These are phyloP conservation scores for Geopemphigus sp. DNA, from an alignment of 1,140 invertebrate species.

Conservation along the genomic window DNA sequence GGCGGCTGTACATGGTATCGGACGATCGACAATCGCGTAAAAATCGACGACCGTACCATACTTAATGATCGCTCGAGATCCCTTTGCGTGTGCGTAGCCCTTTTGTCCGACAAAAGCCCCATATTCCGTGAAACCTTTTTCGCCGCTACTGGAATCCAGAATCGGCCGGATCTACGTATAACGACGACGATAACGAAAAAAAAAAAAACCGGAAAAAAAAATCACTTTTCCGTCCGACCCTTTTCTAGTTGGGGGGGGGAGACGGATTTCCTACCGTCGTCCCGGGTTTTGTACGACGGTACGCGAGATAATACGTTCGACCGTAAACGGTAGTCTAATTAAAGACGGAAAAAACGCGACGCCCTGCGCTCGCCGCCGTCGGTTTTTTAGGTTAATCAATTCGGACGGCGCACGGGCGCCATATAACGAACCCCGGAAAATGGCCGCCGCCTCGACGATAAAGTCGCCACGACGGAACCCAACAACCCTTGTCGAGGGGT, in stretches of 20 bases:
- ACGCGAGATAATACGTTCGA: no score
- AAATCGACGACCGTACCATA: no score
- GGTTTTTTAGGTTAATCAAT: conserved; percentile 33
- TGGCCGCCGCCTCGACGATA: no score
- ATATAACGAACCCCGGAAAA: no score
- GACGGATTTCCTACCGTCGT: neutral
- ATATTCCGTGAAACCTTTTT: no score
- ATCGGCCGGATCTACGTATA: neutral
- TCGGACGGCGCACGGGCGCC: neutral
- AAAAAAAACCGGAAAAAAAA: neutral
- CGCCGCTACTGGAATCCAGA: conserved; percentile 20
- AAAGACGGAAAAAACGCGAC: conserved; percentile 10
- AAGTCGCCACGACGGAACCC: no score
- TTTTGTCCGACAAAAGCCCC: no score
- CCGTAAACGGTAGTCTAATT: conserved; percentile 23
- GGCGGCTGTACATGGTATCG: no score
- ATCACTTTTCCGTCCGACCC: conserved; percentile 18
- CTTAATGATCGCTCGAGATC: no score
- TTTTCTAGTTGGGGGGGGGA: neutral
- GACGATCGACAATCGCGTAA: no score
- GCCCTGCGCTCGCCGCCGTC: conserved; percentile 16
- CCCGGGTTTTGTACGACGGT: neutral
- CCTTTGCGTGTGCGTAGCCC: no score
- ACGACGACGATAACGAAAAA: neutral
- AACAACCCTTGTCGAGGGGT: no score